Evolutionary conservation across 2,113 vertebrate genomes (phyloP).

Genomic region (Raphicerus campestris): DNA sequence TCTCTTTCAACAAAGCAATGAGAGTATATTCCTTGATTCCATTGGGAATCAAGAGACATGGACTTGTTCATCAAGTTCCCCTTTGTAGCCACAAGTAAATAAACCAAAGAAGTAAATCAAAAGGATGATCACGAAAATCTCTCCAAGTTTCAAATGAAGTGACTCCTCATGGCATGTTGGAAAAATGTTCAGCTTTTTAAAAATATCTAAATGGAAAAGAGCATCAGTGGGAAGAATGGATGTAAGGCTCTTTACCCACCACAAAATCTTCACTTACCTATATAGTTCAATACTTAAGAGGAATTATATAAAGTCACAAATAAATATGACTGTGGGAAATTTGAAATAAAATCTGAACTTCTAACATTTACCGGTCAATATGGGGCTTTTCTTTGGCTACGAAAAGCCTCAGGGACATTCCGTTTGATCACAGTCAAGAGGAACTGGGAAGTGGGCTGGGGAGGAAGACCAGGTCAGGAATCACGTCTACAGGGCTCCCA

Average conservation of each 20-base stretch:
- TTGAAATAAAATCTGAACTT: neutral
- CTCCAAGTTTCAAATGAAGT: slow-evolving; percentile 5
- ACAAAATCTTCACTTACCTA: neutral
- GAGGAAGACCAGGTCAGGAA: neutral
- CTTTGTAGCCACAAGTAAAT: neutral
- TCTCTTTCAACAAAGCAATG: neutral
- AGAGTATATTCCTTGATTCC: neutral
- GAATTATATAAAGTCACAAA: neutral
- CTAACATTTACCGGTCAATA: neutral
- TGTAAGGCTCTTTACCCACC: neutral
- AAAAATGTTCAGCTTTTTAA: neutral
- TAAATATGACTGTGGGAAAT: neutral
- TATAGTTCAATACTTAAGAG: neutral
- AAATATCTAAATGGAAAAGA: neutral
- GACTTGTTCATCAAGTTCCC: neutral
- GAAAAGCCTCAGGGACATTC: neutral
- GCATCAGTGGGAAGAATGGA: neutral
- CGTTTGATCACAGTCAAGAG: neutral
- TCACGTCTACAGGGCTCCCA: neutral
- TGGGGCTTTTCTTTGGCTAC: neutral
- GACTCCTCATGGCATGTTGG: neutral
- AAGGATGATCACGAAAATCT: neutral
- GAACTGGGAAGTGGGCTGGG: neutral
- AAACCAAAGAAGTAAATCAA: neutral
- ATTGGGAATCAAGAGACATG: neutral